Evolutionary conservation across 2,888 invertebrate species (phyloP), one percentile per base, ranked within the genome.

Genomic region (Trissoscelio sp.): DNA sequence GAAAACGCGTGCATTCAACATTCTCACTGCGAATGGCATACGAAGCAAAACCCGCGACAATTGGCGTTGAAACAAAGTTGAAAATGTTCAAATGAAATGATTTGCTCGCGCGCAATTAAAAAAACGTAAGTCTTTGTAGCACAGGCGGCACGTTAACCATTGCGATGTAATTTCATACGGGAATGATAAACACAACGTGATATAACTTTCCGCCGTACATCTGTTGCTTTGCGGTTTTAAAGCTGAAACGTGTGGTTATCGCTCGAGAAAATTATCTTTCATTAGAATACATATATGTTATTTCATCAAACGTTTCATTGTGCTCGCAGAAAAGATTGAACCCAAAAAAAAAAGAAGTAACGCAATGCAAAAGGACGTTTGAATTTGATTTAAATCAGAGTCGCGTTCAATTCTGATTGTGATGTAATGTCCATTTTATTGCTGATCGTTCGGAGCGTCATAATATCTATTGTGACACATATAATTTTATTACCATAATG

Each of bases 211-310:
- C 64, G 18, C 28, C 58, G 58, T 72, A 66, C 79, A 72, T 79
- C 78, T 78, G 78, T 78, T 70, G 64, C 57, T 70, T n/a, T 78
- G 78, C 57, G 78, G 78, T 78, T 78, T 69, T 70, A 34, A 55
- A 55, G 24, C 46, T 64, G 77, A 77, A 77, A 28, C 64, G 55
- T 60, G 70, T 34, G 64, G 78, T 78, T 72, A 64, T 70, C 67
- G 62, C 57, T 18, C 11, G 24, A 44, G 62, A 57, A 78, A 78
- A 77, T 78, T 64, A 70, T 72, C 64, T 64, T 70, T 55, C 55
- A 60, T 70, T 46, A 55, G 46, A 55, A 28, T n/a, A n/a, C n/a
- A n/a, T n/a, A n/a, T n/a, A n/a, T 11, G 55, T 70, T 46, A 62
- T 70, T 60, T 44, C 75, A n/a, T 66, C 44, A 55, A 77, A 62